These are phyloP conservation scores for Harmothoe impar DNA, from an alignment of 2,888 invertebrate genomes.

Conservation along the genomic window DNA sequence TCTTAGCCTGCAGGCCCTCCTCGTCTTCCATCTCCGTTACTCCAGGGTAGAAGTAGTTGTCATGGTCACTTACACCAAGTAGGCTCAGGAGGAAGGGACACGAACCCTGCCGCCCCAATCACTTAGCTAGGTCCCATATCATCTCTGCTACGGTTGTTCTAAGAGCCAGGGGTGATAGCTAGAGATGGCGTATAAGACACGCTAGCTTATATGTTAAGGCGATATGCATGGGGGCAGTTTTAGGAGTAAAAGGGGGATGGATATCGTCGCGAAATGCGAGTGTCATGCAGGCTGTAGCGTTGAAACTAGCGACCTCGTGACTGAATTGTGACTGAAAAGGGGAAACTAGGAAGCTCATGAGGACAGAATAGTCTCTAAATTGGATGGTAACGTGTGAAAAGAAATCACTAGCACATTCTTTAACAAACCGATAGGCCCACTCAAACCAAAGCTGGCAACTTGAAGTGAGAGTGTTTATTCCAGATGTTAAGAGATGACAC, in stretches of 20 bases:
- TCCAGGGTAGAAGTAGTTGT: not conserved
- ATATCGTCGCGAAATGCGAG: not conserved
- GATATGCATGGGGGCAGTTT: not conserved
- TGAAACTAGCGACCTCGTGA: no score
- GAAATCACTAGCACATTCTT: no score
- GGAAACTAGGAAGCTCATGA: no score
- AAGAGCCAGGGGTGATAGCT: not conserved
- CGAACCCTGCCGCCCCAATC: not conserved
- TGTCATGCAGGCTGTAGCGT: no score
- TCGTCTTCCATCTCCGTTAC: no score
- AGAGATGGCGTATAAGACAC: not conserved
- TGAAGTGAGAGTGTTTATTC: not conserved
- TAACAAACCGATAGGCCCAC: no score
- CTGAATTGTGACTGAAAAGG: no score
- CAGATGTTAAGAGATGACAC: no score
- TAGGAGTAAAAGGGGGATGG: not conserved
- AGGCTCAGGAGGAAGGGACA: not conserved
- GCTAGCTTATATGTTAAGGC: not conserved
- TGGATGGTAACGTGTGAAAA: no score
- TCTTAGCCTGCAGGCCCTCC: no score
- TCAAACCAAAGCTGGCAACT: no score
- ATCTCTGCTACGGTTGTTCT: not conserved
- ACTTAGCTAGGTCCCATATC: not conserved
- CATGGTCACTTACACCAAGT: slow-evolving; percentile 17
- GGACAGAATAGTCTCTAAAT: no score